Conservation (phyloP, 2,797 vertebrate species). For the Ciconia nigra region DNA sequence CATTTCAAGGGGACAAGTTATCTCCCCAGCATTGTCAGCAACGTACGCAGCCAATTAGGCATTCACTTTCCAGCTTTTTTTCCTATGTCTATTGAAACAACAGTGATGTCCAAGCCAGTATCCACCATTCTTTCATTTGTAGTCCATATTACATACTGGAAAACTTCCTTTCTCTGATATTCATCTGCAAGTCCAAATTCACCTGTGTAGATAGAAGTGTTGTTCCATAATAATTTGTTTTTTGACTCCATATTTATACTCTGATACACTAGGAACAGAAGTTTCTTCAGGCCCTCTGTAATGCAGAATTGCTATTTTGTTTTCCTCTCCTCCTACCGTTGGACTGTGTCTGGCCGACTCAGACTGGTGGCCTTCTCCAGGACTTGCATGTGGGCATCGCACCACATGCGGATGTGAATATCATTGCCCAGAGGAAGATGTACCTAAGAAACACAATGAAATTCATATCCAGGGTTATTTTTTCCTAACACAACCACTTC, state of each 20-base stretch:
- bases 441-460: background rate
- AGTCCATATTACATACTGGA: background rate
- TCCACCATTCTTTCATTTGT: background rate
- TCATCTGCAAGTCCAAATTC: background rate
- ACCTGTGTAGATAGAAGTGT: background rate
- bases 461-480: background rate
- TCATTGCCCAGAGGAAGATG: background rate
- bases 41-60: background rate
- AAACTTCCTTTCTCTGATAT: background rate
- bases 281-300: background rate
- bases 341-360: background rate
- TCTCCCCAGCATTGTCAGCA: background rate
- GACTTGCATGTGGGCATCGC: background rate
- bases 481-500: background rate
- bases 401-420: background rate
- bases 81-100: background rate
- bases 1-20: background rate
- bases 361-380: background rate
- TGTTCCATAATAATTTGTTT: background rate
- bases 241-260: background rate
- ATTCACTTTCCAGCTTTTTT: background rate
- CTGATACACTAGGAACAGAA: background rate
- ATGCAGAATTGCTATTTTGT: background rate
- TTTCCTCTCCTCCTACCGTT: background rate
- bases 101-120: background rate